Evolutionary conservation across 2,797 vertebrate genomes (phyloP), one percentile per base, ranked within the genome.

Genomic region (Dermochelys coriacea): DNA sequence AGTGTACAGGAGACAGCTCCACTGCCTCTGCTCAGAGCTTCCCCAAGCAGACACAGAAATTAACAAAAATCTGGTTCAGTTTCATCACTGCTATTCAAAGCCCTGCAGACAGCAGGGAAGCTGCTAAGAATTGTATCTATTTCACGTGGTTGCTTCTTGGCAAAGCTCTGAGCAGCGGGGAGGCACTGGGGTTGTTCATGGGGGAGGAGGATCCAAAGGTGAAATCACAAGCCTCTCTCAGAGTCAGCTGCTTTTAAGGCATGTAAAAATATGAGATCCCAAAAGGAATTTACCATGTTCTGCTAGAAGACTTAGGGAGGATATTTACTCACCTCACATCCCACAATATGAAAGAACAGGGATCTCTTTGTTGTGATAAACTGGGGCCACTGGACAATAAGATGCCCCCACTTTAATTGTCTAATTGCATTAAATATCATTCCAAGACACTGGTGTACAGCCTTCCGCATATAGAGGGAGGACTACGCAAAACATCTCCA

Each of bases 391-490:
- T 18, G 54, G 41, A 37, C 1, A 19, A 82, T 0, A 4, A 80
- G 59, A 78, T 1, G 3, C 64, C 79, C 54, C 41, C 5, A 16
- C 54, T 41, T 75, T 12, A 84, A 77, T 1, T 0, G 1, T 77
- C 16, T 16, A 91, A 86, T 27, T 8, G 0, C 15, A 80, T 80
- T 84, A 93, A 93, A 89, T 5, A 41, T 8, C 29, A 90, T 77
- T 89, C 47, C n/a, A 1, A 94, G 82, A 82, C 93, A 31, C 88
- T 94, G 93, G 90, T n/a, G 3, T 1, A 74, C 93, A 93, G 95
- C 95, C 94, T 64, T 85, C 91, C 94, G 90, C 92, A 64, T 87
- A 79, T 11, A 51, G 55, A 51, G 59, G 7, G 88, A 96, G 91
- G 83, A 93, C 85, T 91, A 79, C 92, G 95, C 88, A 54, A 82